Evolutionary conservation across 2,113 vertebrate genomes (phyloP).

Genomic region (Neodontobutis hainanensis): DNA sequence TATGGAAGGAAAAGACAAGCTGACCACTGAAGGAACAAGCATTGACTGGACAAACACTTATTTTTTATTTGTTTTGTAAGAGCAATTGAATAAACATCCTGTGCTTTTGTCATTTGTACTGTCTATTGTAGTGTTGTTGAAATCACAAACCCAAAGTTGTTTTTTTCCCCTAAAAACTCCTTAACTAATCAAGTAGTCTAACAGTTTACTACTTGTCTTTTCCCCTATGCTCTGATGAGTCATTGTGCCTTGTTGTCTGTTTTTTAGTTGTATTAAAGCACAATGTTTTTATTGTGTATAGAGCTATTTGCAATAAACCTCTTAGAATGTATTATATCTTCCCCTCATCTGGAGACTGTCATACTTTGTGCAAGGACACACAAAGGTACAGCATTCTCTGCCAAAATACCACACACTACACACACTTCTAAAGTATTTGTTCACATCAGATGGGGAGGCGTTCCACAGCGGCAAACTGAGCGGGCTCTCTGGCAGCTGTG

Average conservation of each 20-base stretch:
- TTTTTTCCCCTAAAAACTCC: no score
- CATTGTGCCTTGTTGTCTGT: no score
- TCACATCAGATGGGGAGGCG: conserved; percentile 26
- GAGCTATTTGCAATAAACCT: no score
- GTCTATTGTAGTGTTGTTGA: conserved; percentile 4
- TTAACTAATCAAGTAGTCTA: no score
- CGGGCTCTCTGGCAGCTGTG: conserved; percentile 31
- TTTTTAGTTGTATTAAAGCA: no score
- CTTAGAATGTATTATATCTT: neutral
- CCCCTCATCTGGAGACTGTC: neutral
- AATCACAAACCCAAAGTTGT: no score
- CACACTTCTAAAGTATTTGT: conserved; percentile 8
- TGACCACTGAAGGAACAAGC: neutral
- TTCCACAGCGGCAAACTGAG: conserved; percentile 20
- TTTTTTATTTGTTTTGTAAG: conserved; percentile 2
- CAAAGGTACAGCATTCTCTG: neutral
- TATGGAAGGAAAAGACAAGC: conserved; percentile 14
- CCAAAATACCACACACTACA: conserved; percentile 7
- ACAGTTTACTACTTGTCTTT: no score
- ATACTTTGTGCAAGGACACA: neutral
- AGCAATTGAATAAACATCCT: conserved; percentile 15
- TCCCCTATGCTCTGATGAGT: no score
- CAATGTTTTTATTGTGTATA: no score
- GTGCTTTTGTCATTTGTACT: neutral
- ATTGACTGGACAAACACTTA: conserved; percentile 1